Conservation (phyloP, 2,888 invertebrate genomes). For the Spatulosminthurus flaviceps region DNA sequence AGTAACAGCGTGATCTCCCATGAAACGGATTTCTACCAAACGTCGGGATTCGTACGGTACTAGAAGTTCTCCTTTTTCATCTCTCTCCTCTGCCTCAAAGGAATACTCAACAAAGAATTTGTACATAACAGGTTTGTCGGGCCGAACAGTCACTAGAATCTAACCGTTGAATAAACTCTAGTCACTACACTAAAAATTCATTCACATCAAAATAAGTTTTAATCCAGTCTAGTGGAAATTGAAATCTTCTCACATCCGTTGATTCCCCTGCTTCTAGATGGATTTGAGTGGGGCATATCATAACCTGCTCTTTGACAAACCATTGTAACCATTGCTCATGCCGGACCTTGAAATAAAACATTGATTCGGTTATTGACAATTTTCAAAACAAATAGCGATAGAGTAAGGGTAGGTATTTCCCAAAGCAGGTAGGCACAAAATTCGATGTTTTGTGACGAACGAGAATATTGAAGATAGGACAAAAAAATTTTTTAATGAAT, state of each 20-base stretch:
- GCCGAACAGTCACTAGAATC: conserved; percentile 52
- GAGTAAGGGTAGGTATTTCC: too few species aligned
- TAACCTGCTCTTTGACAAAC: conserved; percentile 48
- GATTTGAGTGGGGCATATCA: conserved; percentile 48
- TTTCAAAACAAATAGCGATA: too few species aligned
- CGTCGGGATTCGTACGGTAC: conserved; percentile 46
- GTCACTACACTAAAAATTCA: too few species aligned
- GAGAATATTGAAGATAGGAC: too few species aligned
- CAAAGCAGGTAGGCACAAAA: too few species aligned
- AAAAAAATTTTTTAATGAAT: too few species aligned
- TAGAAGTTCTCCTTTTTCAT: conserved; percentile 36
- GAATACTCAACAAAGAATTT: conserved; percentile 54
- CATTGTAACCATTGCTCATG: conserved; percentile 58
- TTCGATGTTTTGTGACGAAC: too few species aligned
- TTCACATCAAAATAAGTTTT: too few species aligned
- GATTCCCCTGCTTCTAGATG: conserved; percentile 51
- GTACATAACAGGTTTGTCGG: conserved; percentile 51
- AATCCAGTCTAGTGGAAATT: too few species aligned
- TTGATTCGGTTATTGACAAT: too few species aligned
- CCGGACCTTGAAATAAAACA: conserved; percentile 39
- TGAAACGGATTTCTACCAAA: conserved; percentile 52
- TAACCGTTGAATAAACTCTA: too few species aligned
- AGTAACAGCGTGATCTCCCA: conserved; percentile 56
- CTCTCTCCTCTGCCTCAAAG: conserved; percentile 41
- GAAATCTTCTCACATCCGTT: conserved; percentile 46